These are phyloP conservation scores for Watsonalla binaria DNA, from an alignment of 2,888 invertebrate species.

Conservation along the genomic window DNA sequence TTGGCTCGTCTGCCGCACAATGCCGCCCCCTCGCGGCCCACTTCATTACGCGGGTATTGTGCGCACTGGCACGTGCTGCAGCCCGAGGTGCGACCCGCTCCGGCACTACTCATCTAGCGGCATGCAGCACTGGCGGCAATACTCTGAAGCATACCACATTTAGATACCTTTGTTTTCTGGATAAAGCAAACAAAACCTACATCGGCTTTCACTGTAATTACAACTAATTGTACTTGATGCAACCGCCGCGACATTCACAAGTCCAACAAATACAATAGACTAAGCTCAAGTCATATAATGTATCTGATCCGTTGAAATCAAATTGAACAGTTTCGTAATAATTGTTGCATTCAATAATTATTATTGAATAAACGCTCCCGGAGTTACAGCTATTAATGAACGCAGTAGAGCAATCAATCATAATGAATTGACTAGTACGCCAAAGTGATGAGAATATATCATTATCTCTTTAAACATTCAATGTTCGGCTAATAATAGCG, in stretches of 20 bases:
- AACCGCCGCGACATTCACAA: neutral
- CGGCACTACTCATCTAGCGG: neutral
- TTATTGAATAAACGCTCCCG: conserved; percentile 24
- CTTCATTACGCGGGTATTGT: conserved; percentile 79
- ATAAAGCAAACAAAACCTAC: conserved; percentile 20
- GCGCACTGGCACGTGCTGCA: conserved; percentile 41
- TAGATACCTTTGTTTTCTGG: conserved; percentile 36
- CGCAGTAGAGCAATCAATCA: conserved; percentile 56
- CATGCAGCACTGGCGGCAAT: neutral
- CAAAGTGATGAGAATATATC: conserved; percentile 40
- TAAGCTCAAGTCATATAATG: neutral
- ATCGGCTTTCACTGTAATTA: conserved; percentile 11
- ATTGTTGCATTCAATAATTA: too few relatives aligned
- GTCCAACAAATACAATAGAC: neutral
- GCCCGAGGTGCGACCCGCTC: neutral
- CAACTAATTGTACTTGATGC: neutral
- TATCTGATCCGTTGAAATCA: neutral
- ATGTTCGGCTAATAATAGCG: conserved; percentile 52
- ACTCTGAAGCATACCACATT: conserved; percentile 34
- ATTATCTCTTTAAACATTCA: conserved; percentile 56
- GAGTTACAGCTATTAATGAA: conserved; percentile 42
- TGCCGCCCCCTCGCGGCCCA: conserved; percentile 72
- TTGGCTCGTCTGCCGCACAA: conserved; percentile 72
- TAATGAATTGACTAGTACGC: conserved; percentile 44
- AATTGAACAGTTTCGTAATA: neutral